phyloP scores from a whole-genome alignment of 2,888 invertebrate genomes.

The Spisula solida region DNA sequence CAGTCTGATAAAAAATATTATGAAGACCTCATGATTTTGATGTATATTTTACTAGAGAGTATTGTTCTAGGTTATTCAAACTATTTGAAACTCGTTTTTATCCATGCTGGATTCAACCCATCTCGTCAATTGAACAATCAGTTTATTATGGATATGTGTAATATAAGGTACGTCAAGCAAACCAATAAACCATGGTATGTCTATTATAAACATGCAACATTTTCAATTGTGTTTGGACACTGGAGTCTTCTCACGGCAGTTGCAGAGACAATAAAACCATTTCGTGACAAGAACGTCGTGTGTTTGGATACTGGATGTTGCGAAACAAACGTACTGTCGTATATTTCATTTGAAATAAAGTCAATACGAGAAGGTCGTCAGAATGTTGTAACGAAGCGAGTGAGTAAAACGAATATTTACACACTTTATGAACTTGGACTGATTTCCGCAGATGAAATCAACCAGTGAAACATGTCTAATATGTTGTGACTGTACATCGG shows the following conservation, averaged over 20 bases:
- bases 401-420: neutral
- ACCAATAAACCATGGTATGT: conserved; percentile 27
- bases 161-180: conserved; percentile 28
- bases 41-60: conserved; percentile 40
- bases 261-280: neutral
- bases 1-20: conserved; percentile 14
- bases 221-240: conserved; percentile 26
- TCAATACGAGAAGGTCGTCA: neutral
- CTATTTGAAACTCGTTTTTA: conserved; percentile 1
- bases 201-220: neutral
- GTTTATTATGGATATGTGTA: conserved; percentile 16
- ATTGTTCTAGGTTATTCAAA: conserved; percentile 33
- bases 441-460: neutral
- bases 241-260: neutral
- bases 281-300: neutral
- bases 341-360: neutral
- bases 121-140: neutral
- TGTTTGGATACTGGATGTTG: conserved; percentile 34
- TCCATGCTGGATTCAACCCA: conserved; percentile 39
- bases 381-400: neutral
- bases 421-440: conserved; percentile 4
- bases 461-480: conserved; percentile 12
- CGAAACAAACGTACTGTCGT: conserved; percentile 24
- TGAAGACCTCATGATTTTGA: conserved; percentile 40
- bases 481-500: conserved; percentile 10